A percentile compares a stretch with the other conserved stretches of the same genome.
Evolutionary conservation across 2,113 vertebrate species (phyloP).

Genomic region (Megaleporinus macrocephalus): DNA sequence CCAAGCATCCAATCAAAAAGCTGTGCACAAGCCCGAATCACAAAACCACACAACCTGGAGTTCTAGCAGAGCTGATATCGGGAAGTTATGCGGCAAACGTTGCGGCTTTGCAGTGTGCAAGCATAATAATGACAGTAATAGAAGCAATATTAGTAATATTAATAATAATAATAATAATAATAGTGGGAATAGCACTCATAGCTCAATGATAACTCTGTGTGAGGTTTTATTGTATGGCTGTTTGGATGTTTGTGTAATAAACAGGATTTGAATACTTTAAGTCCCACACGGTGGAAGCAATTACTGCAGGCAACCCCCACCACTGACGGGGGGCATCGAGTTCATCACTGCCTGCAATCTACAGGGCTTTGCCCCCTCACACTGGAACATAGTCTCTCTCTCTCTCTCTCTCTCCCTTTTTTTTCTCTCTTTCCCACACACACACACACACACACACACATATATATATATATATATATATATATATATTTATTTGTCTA

Average conservation of each 20-base stretch:
- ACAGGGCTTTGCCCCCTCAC: background rate
- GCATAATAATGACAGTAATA: too few species aligned
- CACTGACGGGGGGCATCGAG: background rate
- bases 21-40: too few species aligned
- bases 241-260: constrained; percentile 4
- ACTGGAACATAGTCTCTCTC: background rate
- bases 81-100: too few species aligned
- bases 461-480: too few species aligned
- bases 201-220: background rate
- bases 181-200: background rate
- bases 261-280: background rate
- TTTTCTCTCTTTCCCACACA: background rate
- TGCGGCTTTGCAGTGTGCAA: too few species aligned
- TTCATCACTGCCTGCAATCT: constrained; percentile 40
- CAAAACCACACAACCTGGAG: too few species aligned
- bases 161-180: too few species aligned
- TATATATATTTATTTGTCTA: too few species aligned
- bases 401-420: background rate
- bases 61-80: too few species aligned
- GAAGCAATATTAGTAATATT: background rate
- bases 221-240: background rate
- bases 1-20: too few species aligned
- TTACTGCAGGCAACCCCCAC: constrained; percentile 1
- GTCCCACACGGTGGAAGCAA: background rate
- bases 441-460: background rate